Evolutionary conservation across 2,888 invertebrate species (phyloP).

Genomic region (Marronus borbonicus): DNA sequence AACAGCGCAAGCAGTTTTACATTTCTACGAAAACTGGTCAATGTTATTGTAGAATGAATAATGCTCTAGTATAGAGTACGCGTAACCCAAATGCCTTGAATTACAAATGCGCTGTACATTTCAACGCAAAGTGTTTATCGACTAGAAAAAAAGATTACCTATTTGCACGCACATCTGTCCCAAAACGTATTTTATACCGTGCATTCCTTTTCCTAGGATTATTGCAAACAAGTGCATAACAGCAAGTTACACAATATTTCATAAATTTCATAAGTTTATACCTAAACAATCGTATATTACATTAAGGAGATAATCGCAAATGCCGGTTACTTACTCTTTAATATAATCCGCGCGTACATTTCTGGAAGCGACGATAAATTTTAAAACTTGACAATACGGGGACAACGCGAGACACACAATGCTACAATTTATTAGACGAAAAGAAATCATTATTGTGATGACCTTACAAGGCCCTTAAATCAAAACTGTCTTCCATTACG

Average conservation of each 20-base stretch:
- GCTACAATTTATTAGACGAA: constrained; percentile 45
- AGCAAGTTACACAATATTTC: background rate
- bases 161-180: background rate
- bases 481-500: constrained; percentile 67
- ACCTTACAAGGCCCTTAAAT: constrained; percentile 70
- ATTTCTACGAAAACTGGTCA: constrained; percentile 26
- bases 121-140: constrained; percentile 23
- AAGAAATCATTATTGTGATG: constrained; percentile 56
- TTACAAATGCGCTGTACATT: constrained; percentile 27
- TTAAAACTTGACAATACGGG: constrained; percentile 34
- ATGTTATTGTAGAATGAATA: constrained; percentile 25
- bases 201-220: background rate
- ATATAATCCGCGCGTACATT: background rate
- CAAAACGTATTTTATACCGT: background rate
- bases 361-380: constrained; percentile 7
- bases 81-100: constrained; percentile 30
- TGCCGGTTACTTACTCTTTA: background rate
- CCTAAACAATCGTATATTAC: no score
- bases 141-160: background rate
- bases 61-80: background rate
- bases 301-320: no score
- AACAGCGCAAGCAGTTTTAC: background rate
- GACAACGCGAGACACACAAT: constrained; percentile 30
- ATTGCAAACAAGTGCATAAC: background rate
- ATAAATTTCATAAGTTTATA: background rate